phyloP scores from a whole-genome alignment of 2,113 vertebrate species.

The Ivindomyrus marchei region DNA sequence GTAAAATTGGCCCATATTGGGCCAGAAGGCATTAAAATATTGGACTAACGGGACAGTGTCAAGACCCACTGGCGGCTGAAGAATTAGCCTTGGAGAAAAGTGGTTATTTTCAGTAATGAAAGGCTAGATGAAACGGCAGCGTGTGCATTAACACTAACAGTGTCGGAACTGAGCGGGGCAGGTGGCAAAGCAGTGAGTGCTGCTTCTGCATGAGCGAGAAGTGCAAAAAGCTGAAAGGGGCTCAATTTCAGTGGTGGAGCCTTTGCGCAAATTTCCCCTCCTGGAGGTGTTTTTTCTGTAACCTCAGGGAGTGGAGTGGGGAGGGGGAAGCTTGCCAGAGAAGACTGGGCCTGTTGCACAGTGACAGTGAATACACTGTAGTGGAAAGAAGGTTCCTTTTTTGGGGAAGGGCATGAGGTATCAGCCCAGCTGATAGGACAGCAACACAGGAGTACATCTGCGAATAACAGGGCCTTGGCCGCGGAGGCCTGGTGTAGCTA shows the following conservation, averaged over 20 bases:
- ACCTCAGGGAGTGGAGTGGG: background rate
- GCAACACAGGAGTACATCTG: background rate
- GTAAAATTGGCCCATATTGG: background rate
- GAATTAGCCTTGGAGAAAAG: background rate
- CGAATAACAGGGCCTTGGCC: background rate
- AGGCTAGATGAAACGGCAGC: background rate
- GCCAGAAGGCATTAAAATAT: background rate
- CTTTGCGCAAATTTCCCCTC: background rate
- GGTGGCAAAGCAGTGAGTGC: background rate
- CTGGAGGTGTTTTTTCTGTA: background rate
- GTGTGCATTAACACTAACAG: background rate
- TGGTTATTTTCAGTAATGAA: background rate
- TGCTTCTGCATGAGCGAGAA: background rate
- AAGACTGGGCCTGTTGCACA: constrained; percentile 20
- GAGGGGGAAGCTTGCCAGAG: constrained; percentile 1
- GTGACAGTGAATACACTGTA: constrained; percentile 26
- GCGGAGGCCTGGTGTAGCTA: background rate
- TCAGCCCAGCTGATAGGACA: constrained; percentile 13
- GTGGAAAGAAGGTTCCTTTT: constrained; percentile 26
- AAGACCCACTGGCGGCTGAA: background rate
- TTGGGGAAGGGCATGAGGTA: background rate
- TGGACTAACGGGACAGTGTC: background rate
- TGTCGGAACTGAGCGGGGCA: background rate
- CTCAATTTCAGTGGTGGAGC: background rate
- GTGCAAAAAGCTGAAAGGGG: background rate